phyloP scores from a whole-genome alignment of 2,888 invertebrate genomes.

The Drosophila falleni region DNA sequence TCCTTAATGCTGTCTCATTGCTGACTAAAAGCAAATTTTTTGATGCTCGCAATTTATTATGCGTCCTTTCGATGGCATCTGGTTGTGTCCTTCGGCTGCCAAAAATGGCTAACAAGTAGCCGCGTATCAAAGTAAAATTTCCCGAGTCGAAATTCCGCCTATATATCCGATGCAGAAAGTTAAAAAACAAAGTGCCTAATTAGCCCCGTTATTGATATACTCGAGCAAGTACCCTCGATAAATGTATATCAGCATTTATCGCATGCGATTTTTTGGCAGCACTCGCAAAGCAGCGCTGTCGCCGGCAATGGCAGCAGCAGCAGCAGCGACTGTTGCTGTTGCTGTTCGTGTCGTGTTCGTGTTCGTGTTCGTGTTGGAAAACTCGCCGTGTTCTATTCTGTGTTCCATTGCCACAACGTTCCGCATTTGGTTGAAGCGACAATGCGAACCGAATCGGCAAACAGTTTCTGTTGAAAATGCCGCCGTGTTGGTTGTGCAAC shows the following conservation, averaged over 20 bases:
- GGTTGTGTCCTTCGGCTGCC: conserved; percentile 15
- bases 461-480: conserved; percentile 78
- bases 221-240: conserved; percentile 14
- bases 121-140: conserved; percentile 48
- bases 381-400: conserved; percentile 2
- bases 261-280: conserved; percentile 46
- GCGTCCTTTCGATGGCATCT: conserved; percentile 49
- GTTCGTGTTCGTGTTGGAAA: conserved; percentile 19
- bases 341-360: conserved; percentile 6
- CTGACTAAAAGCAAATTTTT: conserved; percentile 40
- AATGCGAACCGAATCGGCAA: conserved; percentile 34
- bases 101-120: conserved; percentile 52
- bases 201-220: conserved; percentile 56
- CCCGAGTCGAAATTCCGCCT: conserved; percentile 43
- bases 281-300: conserved; percentile 12
- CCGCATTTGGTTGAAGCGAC: conserved; percentile 35
- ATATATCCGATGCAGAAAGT: conserved; percentile 36
- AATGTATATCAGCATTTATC: conserved; percentile 20
- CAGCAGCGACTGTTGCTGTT: conserved; percentile 29
- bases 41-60: conserved; percentile 72
- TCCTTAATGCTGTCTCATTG: conserved; percentile 26
- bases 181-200: conserved; percentile 39
- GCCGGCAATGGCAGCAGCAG: conserved; percentile 32
- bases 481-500: conserved; percentile 72
- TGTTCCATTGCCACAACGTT: conserved; percentile 55